phyloP scores from a whole-genome alignment of 2,888 invertebrate species.

The Ennomos fuscantarius region DNA sequence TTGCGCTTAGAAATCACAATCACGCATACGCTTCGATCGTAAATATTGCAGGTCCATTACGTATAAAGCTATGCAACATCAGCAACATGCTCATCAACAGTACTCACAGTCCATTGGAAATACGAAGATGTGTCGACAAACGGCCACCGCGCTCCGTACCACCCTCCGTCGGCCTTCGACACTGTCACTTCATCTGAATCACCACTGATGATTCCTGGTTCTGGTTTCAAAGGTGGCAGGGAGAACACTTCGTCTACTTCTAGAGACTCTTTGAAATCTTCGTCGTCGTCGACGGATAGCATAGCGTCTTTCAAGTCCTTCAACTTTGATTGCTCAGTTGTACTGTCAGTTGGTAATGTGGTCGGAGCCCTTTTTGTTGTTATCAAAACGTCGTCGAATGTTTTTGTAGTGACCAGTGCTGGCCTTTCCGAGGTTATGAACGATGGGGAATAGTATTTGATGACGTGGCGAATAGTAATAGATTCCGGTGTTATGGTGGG shows the following conservation, averaged over 20 bases:
- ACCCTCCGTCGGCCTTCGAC: constrained; percentile 76
- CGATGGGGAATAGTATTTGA: constrained; percentile 65
- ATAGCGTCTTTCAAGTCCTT: constrained; percentile 75
- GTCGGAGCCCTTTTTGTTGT: constrained; percentile 67
- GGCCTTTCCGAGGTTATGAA: constrained; percentile 61
- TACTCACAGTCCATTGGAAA: constrained; percentile 88
- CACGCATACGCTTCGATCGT: constrained; percentile 47
- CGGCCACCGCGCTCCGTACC: constrained; percentile 87
- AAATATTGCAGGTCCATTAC: constrained; percentile 46
- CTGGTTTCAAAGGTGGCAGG: constrained; percentile 72
- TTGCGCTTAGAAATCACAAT: constrained; percentile 42
- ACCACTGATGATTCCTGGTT: constrained; percentile 54
- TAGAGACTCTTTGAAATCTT: constrained; percentile 76
- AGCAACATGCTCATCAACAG: constrained; percentile 33
- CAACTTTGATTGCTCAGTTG: constrained; percentile 62
- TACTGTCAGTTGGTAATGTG: constrained; percentile 55
- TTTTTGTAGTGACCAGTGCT: constrained; percentile 59
- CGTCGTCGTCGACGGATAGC: constrained; percentile 77
- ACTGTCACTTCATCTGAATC: constrained; percentile 77
- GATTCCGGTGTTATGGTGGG: constrained; percentile 71
- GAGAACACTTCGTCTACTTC: constrained; percentile 80
- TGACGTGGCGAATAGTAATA: constrained; percentile 62
- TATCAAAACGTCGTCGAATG: constrained; percentile 69
- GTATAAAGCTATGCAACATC: constrained; percentile 39
- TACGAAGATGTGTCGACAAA: constrained; percentile 87